These are phyloP conservation scores for Nothura maculosa DNA, from an alignment of 2,797 vertebrate species.

Conservation along the genomic window DNA sequence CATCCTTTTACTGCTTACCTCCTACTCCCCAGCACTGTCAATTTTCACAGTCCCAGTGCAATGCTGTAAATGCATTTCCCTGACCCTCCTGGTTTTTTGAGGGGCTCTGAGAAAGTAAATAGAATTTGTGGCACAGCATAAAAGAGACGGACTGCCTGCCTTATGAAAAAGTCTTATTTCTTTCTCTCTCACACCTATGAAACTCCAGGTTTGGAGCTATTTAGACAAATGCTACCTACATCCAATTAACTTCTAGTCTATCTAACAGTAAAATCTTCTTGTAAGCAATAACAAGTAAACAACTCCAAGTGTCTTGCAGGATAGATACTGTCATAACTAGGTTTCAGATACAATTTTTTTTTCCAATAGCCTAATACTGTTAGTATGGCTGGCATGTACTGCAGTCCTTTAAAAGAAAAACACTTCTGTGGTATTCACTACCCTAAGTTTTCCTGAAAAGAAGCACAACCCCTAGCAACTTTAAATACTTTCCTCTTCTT, in stretches of 20 bases:
- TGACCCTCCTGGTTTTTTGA: not conserved
- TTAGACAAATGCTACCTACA: not conserved
- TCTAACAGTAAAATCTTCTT: not conserved
- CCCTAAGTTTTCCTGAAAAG: not conserved
- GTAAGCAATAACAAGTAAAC: not conserved
- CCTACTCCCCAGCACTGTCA: not conserved
- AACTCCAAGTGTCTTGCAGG: not conserved
- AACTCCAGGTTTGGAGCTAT: not conserved
- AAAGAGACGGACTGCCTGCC: not conserved
- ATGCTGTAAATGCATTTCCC: not conserved
- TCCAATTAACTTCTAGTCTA: not conserved
- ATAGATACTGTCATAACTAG: not conserved
- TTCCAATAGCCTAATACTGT: not conserved
- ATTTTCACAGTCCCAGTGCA: not conserved
- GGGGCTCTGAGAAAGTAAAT: not conserved
- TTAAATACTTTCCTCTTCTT: not conserved
- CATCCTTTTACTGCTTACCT: not conserved
- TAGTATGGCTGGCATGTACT: not conserved
- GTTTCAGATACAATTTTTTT: not conserved
- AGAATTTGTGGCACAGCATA: not conserved
- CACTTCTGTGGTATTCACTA: not conserved
- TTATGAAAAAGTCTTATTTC: rapidly evolving
- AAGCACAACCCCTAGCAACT: not conserved
- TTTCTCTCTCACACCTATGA: not conserved
- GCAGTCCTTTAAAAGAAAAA: not conserved